Percentiles rank a stretch among this genome's conserved stretches.
phyloP scores from a whole-genome alignment of 2,797 vertebrate genomes.

The Fringilla coelebs region DNA sequence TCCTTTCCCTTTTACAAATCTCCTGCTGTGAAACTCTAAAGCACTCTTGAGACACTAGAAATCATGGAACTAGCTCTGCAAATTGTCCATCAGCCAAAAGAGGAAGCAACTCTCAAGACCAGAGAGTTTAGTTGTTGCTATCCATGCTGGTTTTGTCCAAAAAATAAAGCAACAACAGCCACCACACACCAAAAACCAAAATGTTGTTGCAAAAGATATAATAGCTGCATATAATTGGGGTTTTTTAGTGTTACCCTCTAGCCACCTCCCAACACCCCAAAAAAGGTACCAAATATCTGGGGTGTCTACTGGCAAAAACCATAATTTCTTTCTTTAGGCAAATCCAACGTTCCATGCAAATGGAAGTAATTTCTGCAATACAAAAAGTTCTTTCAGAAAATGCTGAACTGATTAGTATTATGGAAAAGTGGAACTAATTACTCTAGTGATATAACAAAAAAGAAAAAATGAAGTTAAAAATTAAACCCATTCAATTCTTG shows the following conservation, averaged over 20 bases:
- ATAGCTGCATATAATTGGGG: accelerated
- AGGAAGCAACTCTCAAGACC: conserved; percentile 5
- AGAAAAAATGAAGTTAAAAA: neutral
- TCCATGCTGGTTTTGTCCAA: neutral
- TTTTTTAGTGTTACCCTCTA: neutral
- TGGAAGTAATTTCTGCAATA: conserved; percentile 25
- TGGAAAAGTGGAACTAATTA: conserved; percentile 23
- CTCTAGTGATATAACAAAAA: neutral
- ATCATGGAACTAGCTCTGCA: conserved; percentile 29
- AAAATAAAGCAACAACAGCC: neutral
- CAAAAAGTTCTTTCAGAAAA: conserved; percentile 29
- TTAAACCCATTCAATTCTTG: neutral
- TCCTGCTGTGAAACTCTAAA: conserved; percentile 64
- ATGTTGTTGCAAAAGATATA: neutral
- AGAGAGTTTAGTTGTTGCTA: neutral
- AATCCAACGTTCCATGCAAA: neutral
- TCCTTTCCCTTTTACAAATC: conserved; percentile 68
- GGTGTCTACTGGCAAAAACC: neutral
- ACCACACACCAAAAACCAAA: neutral
- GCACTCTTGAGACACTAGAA: conserved; percentile 41
- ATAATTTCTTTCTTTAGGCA: neutral
- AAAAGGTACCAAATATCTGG: neutral
- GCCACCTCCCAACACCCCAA: neutral
- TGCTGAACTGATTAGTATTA: neutral
- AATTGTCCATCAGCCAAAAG: conserved; percentile 16